Conservation (phyloP, 2,888 invertebrate species). For the Melieria picta region DNA sequence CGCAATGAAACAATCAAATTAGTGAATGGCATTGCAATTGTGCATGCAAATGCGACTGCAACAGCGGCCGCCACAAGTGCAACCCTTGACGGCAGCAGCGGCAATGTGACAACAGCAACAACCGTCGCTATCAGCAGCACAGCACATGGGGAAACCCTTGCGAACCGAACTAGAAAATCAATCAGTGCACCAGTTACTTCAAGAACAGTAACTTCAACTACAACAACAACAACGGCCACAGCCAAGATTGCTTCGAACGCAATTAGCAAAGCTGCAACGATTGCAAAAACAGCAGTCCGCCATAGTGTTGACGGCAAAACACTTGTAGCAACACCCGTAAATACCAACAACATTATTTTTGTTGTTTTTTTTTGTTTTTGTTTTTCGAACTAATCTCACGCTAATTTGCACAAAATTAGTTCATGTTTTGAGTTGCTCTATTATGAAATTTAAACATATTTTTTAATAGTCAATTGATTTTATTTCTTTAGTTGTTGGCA, state of each 20-base stretch:
- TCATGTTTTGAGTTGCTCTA: neutral
- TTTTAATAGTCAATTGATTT: neutral
- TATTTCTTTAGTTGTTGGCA: neutral
- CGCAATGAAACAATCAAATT: neutral
- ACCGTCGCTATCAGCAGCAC: neutral
- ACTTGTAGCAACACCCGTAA: conserved; percentile 52
- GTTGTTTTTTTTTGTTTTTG: neutral
- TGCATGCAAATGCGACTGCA: neutral
- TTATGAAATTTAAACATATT: too few species aligned
- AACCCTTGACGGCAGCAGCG: neutral
- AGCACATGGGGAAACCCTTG: neutral
- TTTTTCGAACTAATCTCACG: neutral
- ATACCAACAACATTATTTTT: conserved; percentile 37
- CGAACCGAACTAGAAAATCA: neutral
- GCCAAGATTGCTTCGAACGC: conserved; percentile 9
- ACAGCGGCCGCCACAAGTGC: too few species aligned
- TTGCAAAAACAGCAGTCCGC: conserved; percentile 28
- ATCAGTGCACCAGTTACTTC: conserved; percentile 4
- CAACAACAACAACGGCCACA: conserved; percentile 39
- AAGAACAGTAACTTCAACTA: conserved; percentile 40
- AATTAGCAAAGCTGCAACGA: conserved; percentile 26
- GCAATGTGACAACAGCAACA: conserved; percentile 28
- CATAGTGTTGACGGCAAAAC: conserved; percentile 23
- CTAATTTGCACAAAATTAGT: neutral
- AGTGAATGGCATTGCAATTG: neutral